phyloP scores from a whole-genome alignment of 2,113 vertebrate genomes.

The Meriones unguiculatus region DNA sequence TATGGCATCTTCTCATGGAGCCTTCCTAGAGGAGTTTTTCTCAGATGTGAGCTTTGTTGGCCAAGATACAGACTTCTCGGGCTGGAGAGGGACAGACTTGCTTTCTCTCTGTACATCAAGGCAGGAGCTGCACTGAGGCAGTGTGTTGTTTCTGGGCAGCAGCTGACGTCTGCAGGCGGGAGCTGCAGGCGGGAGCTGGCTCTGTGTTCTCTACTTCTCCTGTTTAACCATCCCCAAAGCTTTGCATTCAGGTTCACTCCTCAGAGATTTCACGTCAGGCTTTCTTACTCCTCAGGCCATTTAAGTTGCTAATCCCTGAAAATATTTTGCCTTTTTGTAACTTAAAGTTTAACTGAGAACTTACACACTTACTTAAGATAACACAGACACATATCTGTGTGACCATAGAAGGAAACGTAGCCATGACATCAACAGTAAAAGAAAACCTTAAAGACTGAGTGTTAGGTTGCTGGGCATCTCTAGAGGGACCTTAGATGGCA shows the following conservation, averaged over 20 bases:
- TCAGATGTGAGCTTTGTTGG: neutral
- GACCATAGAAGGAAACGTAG: neutral
- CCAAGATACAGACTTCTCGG: neutral
- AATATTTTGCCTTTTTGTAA: neutral
- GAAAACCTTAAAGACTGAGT: neutral
- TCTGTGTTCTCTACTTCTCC: neutral
- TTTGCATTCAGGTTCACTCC: neutral
- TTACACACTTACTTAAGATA: neutral
- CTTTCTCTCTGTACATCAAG: neutral
- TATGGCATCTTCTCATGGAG: neutral
- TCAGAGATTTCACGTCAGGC: neutral
- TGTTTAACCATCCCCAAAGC: neutral
- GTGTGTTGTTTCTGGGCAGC: too few relatives aligned
- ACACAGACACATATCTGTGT: neutral
- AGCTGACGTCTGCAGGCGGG: neutral
- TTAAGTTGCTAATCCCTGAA: neutral
- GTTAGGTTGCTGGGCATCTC: fast-evolving
- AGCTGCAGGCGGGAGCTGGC: neutral
- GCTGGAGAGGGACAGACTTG: neutral
- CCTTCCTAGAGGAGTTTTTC: neutral
- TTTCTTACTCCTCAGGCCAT: neutral
- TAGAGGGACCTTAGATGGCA: fast-evolving
- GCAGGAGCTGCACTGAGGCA: neutral
- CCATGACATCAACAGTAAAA: neutral
- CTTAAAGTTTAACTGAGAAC: neutral